Evolutionary conservation across 2,797 vertebrate species (phyloP), one percentile per base, ranked within the genome.

Genomic region (Syngnathus rostellatus): DNA sequence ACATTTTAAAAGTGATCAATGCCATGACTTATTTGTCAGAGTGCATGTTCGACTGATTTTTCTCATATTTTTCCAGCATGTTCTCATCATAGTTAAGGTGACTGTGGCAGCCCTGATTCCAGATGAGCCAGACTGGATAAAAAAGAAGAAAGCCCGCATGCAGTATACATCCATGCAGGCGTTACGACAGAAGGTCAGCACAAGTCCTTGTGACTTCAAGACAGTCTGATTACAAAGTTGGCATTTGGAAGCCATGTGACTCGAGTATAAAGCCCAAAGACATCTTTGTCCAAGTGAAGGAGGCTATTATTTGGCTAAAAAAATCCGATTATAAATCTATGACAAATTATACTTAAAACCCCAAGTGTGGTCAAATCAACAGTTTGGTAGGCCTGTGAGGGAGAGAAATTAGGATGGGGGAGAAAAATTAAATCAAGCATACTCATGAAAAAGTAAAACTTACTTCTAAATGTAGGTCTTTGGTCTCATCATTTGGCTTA

Each of bases 41-140:
- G 9, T 54, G 9, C 59, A 58, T 66, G 14, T 50, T 50, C 2
- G 0, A 14, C 2, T 66, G n/a, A 61, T 54, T 14, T 39, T 45
- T 38, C 31, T 2, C n/a, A 61, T 73, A 61, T 72, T 25, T 70
- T 61, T 58, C 68, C 85, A 93, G 92, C 92, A 93, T 16, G 7
- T 85, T 62, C 84, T 93, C 67, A 86, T 93, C 70, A 5, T 88
- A 17, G 43, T 90, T 4, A 93, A 93, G 71, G 45, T 91, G 68
- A 51, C 91, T 55, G 39, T 93, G 74, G 78, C 88, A 0, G 78
- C 90, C 11, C 65, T 90, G 64, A 93, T 93, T 77, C 92, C 92
- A 0, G 92, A 93, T 25, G 89, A 92, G 62, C 92, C 92, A 0
- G 86, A 79, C 51, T 93, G 92, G 91, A 79, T 93, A 72, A 66